These are phyloP conservation scores for Itoplectis maculator DNA, from an alignment of 2,888 invertebrate species.

Conservation along the genomic window DNA sequence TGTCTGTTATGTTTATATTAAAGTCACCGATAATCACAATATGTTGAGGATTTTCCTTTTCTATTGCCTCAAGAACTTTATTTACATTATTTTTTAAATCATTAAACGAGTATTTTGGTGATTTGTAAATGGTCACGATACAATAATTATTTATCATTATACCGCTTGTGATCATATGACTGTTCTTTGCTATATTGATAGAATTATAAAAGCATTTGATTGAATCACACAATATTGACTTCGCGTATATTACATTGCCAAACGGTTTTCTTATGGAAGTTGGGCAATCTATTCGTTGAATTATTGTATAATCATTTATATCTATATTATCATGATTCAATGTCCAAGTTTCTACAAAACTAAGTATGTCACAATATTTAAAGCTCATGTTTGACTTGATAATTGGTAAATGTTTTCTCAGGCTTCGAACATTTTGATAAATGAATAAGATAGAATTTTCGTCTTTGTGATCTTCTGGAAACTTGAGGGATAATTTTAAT, in stretches of 20 bases:
- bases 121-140: no score
- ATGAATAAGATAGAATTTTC: constrained; percentile 12
- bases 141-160: no score
- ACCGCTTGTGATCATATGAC: constrained; percentile 33
- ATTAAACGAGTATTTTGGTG: no score
- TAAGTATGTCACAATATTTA: constrained; percentile 24
- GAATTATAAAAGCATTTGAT: constrained; percentile 27
- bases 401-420: constrained; percentile 32
- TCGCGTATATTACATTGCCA: constrained; percentile 27
- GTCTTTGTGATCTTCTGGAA: constrained; percentile 32
- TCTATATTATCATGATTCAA: constrained; percentile 20
- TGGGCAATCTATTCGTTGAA: constrained; percentile 36
- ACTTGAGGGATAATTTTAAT: constrained; percentile 13
- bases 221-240: constrained; percentile 10
- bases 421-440: constrained; percentile 33
- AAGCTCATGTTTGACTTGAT: constrained; percentile 32
- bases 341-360: constrained; percentile 46
- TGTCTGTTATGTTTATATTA: constrained; percentile 23
- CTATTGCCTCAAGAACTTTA: not conserved
- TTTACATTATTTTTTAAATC: constrained; percentile 27
- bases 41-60: constrained; percentile 20
- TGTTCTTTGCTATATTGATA: constrained; percentile 19
- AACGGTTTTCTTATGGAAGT: constrained; percentile 27
- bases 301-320: constrained; percentile 35
- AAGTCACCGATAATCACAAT: constrained; percentile 27